phyloP scores from a whole-genome alignment of 2,888 invertebrate species.

The Drosophila monieri region DNA sequence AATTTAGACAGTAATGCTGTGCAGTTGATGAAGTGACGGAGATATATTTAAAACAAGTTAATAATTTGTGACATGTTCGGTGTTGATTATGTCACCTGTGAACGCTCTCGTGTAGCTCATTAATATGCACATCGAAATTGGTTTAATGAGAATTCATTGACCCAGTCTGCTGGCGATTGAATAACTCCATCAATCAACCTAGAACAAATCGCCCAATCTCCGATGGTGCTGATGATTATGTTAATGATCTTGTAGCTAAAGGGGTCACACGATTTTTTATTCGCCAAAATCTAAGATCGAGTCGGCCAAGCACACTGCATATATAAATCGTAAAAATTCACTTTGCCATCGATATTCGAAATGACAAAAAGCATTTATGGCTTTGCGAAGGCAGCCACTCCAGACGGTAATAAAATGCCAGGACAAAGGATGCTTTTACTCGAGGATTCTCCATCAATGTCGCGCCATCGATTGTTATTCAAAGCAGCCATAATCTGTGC shows the following conservation, averaged over 20 bases:
- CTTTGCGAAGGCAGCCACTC: conserved; percentile 33
- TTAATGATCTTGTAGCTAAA: conserved; percentile 24
- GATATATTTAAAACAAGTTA: conserved; percentile 12
- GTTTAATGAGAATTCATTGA: conserved; percentile 47
- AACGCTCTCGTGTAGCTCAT: conserved; percentile 17
- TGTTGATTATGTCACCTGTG: conserved; percentile 31
- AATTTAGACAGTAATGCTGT: background rate
- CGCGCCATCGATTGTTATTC: conserved; percentile 78
- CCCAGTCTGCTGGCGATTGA: conserved; percentile 42
- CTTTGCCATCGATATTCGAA: conserved; percentile 50
- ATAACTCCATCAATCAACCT: conserved; percentile 52
- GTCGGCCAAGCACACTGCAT: background rate
- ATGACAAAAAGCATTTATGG: conserved; percentile 59
- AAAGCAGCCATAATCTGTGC: conserved; percentile 74
- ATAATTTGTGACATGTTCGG: conserved; percentile 10
- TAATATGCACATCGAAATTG: conserved; percentile 31
- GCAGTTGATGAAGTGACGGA: background rate
- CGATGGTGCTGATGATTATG: conserved; percentile 24
- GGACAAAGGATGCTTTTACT: conserved; percentile 55
- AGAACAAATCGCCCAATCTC: conserved; percentile 21
- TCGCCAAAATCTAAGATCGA: conserved; percentile 13
- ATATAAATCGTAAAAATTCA: conserved; percentile 54
- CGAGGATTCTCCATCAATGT: conserved; percentile 59
- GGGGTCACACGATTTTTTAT: conserved; percentile 40
- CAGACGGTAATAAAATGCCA: conserved; percentile 71